Evolutionary conservation across 2,888 invertebrate species (phyloP).

Genomic region (Rotaria socialis): DNA sequence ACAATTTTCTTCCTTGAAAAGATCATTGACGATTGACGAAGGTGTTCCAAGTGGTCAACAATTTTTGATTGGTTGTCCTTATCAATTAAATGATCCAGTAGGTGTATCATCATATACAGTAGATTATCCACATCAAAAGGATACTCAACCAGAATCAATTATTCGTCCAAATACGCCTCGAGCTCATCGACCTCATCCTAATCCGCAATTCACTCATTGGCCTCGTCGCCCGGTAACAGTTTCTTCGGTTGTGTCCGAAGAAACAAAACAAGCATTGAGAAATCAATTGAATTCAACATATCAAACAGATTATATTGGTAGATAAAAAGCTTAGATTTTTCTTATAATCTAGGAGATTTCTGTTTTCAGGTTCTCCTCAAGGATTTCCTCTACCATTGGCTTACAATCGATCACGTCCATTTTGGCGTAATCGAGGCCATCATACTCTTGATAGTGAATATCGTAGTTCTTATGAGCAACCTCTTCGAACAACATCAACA

Average conservation of each 20-base stretch:
- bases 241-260: neutral
- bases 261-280: constrained; percentile 14
- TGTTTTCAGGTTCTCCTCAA: neutral
- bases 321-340: neutral
- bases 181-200: constrained; percentile 1
- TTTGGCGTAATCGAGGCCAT: constrained; percentile 15
- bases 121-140: neutral
- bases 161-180: neutral
- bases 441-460: neutral
- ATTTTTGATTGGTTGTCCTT: constrained; percentile 15
- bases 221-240: neutral
- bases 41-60: neutral
- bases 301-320: constrained; percentile 19
- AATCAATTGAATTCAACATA: constrained; percentile 16
- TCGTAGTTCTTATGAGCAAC: neutral
- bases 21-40: neutral
- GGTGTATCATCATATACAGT: neutral
- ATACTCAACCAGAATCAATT: neutral
- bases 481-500: neutral
- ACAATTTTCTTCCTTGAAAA: neutral
- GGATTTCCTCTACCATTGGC: neutral
- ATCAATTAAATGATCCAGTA: neutral
- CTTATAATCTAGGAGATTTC: neutral
- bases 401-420: neutral
- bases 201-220: neutral